These are phyloP conservation scores for Echinarachnius parma DNA, from an alignment of 53 echinoderm and acorn worm species.

Conservation along the genomic window DNA sequence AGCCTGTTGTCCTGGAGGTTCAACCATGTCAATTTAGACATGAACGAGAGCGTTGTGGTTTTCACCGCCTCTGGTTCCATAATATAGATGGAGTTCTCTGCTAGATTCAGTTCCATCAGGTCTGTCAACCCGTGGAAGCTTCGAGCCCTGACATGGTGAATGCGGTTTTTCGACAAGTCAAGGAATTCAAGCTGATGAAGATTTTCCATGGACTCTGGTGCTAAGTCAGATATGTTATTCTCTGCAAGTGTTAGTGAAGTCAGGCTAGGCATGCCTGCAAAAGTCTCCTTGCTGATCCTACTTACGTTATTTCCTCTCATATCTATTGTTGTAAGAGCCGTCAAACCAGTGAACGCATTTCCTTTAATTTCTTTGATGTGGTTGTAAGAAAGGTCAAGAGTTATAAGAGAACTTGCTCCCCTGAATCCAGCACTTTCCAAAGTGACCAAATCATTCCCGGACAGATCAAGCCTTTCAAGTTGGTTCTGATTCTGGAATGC, in stretches of 20 bases:
- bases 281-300: constrained; percentile 24
- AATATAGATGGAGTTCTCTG: constrained; percentile 29
- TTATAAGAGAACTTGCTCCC: constrained; percentile 13
- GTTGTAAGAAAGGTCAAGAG: constrained; percentile 53
- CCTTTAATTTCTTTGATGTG: constrained; percentile 1
- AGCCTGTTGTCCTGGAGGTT: constrained; percentile 51
- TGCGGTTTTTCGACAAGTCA: constrained; percentile 54
- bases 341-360: constrained; percentile 29
- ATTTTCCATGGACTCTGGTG: constrained; percentile 40
- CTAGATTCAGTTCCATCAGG: constrained; percentile 51
- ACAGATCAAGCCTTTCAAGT: constrained; percentile 52
- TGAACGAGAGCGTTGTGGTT: constrained; percentile 23
- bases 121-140: constrained; percentile 47
- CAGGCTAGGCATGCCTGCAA: constrained; percentile 51
- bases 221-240: constrained; percentile 53
- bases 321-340: constrained; percentile 33
- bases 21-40: constrained; percentile 59
- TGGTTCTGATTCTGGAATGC: constrained; percentile 43
- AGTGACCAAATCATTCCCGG: constrained; percentile 39
- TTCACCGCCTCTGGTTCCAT: constrained; percentile 55
- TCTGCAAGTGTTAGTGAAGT: constrained; percentile 37
- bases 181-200: constrained; percentile 33
- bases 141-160: constrained; percentile 33
- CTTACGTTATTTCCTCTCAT: constrained; percentile 46
- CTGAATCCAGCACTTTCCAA: constrained; percentile 24